A percentile compares a stretch with the other conserved stretches of the same genome.
Evolutionary conservation across 2,888 invertebrate genomes (phyloP).

Genomic region (Diogma glabrata): DNA sequence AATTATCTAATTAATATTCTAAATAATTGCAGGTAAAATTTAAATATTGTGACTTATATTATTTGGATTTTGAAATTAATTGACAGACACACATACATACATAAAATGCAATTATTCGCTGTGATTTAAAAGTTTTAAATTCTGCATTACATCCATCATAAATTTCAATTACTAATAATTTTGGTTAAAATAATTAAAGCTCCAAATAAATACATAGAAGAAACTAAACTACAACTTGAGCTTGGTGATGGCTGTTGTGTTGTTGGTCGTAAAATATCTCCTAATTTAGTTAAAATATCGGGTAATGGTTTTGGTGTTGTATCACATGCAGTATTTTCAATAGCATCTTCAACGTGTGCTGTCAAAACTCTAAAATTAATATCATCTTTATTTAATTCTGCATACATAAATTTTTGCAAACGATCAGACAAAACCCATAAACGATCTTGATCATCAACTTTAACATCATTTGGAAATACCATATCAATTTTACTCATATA

Average conservation of each 20-base stretch:
- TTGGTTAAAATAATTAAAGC: no score
- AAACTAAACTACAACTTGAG: neutral
- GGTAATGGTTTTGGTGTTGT: constrained; percentile 43
- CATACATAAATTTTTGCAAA: constrained; percentile 59
- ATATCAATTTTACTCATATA: constrained; percentile 58
- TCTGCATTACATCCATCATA: no score
- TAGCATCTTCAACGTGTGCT: constrained; percentile 55
- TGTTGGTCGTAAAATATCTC: constrained; percentile 39
- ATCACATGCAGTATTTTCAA: constrained; percentile 60
- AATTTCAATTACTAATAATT: no score
- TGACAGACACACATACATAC: no score
- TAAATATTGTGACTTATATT: no score
- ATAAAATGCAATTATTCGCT: no score
- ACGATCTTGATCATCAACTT: constrained; percentile 57
- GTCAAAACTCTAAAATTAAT: constrained; percentile 61
- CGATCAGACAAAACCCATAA: constrained; percentile 65
- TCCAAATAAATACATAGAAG: no score
- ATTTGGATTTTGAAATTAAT: no score
- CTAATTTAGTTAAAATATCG: constrained; percentile 43
- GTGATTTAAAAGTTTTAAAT: no score
- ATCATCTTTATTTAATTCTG: constrained; percentile 46
- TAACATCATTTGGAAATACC: constrained; percentile 68
- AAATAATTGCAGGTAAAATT: no score
- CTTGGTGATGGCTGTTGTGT: neutral
- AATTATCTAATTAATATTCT: no score